Percentiles rank a stretch among this genome's conserved stretches.
Evolutionary conservation across 2,888 invertebrate species (phyloP).

Genomic region (Himalopsyche kuldschensis): DNA sequence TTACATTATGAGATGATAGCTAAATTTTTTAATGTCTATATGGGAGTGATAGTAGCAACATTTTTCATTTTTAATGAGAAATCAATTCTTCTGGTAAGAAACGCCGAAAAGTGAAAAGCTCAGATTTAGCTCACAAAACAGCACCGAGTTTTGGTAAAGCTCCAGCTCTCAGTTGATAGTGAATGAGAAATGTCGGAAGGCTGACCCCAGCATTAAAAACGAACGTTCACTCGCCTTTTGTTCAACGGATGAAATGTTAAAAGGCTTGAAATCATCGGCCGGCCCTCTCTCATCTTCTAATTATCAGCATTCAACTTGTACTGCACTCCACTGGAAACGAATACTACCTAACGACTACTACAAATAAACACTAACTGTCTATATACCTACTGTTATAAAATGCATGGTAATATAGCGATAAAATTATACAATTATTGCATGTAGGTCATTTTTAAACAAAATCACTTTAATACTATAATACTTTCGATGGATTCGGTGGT

Average conservation of each 20-base stretch:
- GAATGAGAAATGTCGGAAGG: conserved; percentile 22
- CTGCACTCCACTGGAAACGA: background rate
- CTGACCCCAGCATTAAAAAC: conserved; percentile 32
- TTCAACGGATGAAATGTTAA: conserved; percentile 22
- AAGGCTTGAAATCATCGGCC: conserved; percentile 36
- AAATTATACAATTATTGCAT: too few species aligned
- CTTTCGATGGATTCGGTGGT: too few species aligned
- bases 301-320: conserved; percentile 32
- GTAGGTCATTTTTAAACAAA: too few species aligned
- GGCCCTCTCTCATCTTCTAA: conserved; percentile 31
- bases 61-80: too few species aligned
- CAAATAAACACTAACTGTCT: too few species aligned
- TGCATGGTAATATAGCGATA: too few species aligned
- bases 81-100: background rate
- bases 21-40: too few species aligned
- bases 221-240: conserved; percentile 32
- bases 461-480: too few species aligned
- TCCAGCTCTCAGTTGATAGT: conserved; percentile 4
- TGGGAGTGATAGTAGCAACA: too few species aligned
- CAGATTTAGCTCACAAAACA: background rate
- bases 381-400: too few species aligned
- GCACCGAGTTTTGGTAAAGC: background rate
- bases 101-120: background rate
- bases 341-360: background rate
- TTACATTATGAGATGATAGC: too few species aligned